Conservation (phyloP, 2,113 vertebrate species). For the Eulemur macaco region DNA sequence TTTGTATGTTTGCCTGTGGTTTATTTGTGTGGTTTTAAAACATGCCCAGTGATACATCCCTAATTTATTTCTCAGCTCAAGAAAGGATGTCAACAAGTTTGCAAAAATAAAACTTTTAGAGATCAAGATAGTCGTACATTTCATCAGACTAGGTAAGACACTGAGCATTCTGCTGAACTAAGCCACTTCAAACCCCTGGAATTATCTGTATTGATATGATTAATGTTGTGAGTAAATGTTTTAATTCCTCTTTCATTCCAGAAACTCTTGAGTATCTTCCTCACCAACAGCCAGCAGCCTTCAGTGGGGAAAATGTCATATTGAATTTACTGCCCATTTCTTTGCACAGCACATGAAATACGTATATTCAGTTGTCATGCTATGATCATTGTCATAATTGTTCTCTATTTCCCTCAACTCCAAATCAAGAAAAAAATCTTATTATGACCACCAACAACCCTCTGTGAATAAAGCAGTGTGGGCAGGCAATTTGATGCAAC, state of each 20-base stretch:
- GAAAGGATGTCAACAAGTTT: background rate
- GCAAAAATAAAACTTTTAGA: background rate
- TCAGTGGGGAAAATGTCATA: background rate
- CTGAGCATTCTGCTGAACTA: background rate
- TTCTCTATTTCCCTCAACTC: background rate
- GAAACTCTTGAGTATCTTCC: background rate
- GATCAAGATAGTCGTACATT: background rate
- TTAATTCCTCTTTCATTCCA: background rate
- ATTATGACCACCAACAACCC: background rate
- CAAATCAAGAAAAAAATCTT: background rate
- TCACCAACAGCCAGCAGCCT: background rate
- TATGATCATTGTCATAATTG: background rate
- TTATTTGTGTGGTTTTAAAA: background rate
- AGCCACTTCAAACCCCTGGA: background rate
- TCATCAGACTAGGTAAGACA: background rate
- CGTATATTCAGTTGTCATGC: background rate
- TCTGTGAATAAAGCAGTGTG: background rate
- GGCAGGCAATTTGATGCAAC: background rate
- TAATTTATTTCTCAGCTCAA: background rate
- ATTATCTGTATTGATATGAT: background rate
- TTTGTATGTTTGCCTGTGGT: background rate
- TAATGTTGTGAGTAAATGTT: background rate
- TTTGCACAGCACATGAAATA: background rate
- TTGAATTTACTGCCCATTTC: background rate
- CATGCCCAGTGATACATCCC: background rate